A percentile compares a stretch with the other conserved stretches of the same genome.
These are phyloP conservation scores for Lampris incognitus DNA, from an alignment of 2,113 vertebrate genomes.

Conservation along the genomic window DNA sequence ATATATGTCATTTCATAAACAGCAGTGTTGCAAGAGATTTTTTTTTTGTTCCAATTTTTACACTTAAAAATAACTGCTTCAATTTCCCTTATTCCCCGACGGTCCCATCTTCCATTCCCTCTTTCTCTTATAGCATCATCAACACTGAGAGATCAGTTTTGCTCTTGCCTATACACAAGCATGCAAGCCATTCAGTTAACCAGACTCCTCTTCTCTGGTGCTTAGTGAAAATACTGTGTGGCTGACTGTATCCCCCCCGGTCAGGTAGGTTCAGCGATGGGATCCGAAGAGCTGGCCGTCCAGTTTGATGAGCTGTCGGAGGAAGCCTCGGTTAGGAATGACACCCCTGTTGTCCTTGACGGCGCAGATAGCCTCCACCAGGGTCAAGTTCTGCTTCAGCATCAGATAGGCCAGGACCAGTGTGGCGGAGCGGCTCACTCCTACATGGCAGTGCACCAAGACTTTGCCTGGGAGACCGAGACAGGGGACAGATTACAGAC, in stretches of 20 bases:
- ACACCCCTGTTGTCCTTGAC: constrained; percentile 82
- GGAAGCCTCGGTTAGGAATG: constrained; percentile 83
- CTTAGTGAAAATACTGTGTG: too few relatives aligned
- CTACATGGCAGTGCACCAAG: constrained; percentile 84
- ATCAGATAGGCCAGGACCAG: constrained; percentile 86
- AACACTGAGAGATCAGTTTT: too few relatives aligned
- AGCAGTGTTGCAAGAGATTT: too few relatives aligned
- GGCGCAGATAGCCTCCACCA: constrained; percentile 82
- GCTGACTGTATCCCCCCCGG: neutral
- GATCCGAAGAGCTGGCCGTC: constrained; percentile 71
- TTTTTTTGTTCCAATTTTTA: too few relatives aligned
- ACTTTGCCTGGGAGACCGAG: constrained; percentile 77
- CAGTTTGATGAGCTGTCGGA: constrained; percentile 81
- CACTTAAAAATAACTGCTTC: too few relatives aligned
- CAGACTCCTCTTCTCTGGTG: too few relatives aligned
- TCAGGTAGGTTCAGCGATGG: constrained; percentile 40
- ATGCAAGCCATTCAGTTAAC: too few relatives aligned
- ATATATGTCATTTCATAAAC: too few relatives aligned
- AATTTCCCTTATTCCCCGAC: too few relatives aligned
- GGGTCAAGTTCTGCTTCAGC: constrained; percentile 81
- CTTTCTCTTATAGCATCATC: neutral
- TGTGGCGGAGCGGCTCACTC: constrained; percentile 85
- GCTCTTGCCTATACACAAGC: too few relatives aligned
- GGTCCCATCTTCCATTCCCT: too few relatives aligned
- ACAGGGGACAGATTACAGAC: neutral